These are phyloP conservation scores for Ornithoptera alexandrae DNA, from an alignment of 2,888 invertebrate genomes.

Conservation along the genomic window DNA sequence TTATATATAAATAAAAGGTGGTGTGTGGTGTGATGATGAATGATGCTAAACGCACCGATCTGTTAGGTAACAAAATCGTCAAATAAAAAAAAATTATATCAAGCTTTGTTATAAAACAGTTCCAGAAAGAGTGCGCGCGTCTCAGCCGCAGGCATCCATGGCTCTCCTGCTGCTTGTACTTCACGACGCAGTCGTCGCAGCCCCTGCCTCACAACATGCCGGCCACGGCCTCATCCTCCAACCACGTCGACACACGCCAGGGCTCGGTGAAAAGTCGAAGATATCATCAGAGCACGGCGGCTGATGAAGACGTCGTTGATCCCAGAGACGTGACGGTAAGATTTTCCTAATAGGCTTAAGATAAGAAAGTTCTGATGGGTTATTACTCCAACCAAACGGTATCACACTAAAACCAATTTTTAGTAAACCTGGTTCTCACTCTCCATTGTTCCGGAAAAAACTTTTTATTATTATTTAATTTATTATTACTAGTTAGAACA, in stretches of 20 bases:
- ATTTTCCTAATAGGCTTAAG: neutral
- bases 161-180: conserved; percentile 68
- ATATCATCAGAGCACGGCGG: conserved; percentile 60
- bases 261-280: conserved; percentile 64
- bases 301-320: conserved; percentile 60
- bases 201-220: conserved; percentile 41
- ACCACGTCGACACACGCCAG: conserved; percentile 63
- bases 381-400: too few species aligned
- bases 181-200: conserved; percentile 52
- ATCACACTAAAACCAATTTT: too few species aligned
- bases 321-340: conserved; percentile 71
- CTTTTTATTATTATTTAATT: too few species aligned
- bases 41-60: too few species aligned
- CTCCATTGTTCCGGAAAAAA: too few species aligned
- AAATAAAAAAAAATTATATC: neutral
- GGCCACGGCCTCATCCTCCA: conserved; percentile 53
- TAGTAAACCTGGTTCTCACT: too few species aligned
- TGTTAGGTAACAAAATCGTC: too few species aligned
- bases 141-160: conserved; percentile 67
- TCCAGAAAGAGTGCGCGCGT: conserved; percentile 71
- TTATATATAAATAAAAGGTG: too few species aligned
- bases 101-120: conserved; percentile 45
- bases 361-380: too few species aligned
- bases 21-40: too few species aligned
- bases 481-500: too few species aligned